Percentiles rank a stretch among this genome's conserved stretches.
phyloP scores from a whole-genome alignment of 2,888 invertebrate species.

The Ennomos quercinarius region DNA sequence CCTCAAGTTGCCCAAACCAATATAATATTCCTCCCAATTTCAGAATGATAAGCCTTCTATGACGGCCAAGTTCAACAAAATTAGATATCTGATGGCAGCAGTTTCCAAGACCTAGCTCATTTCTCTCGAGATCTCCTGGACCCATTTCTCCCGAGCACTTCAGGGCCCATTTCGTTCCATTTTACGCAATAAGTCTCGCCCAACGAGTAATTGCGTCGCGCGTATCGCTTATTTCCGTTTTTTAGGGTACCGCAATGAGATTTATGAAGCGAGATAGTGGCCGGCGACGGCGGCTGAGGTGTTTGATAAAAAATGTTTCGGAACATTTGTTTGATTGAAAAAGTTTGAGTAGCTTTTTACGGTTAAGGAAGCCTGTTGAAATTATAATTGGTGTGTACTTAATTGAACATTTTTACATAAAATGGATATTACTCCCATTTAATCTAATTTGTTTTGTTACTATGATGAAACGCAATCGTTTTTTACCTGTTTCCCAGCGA shows the following conservation, averaged over 20 bases:
- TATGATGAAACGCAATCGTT: no score
- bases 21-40: no score
- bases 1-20: no score
- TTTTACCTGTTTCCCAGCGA: no score
- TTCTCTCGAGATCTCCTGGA: constrained; percentile 11
- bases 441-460: no score
- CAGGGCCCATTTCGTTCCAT: constrained; percentile 46
- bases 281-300: constrained; percentile 28
- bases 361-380: constrained; percentile 26
- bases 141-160: constrained; percentile 24
- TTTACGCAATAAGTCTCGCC: constrained; percentile 54
- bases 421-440: no score
- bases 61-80: no score
- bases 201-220: constrained; percentile 55
- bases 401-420: not conserved
- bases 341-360: constrained; percentile 42
- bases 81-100: no score
- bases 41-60: no score
- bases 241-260: constrained; percentile 41
- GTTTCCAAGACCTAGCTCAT: constrained; percentile 4
- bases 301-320: constrained; percentile 44
- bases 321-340: constrained; percentile 55
- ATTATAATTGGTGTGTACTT: constrained; percentile 14
- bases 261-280: constrained; percentile 45
- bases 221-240: constrained; percentile 52